A percentile compares a stretch with the other conserved stretches of the same genome.
phyloP scores from a whole-genome alignment of 2,113 vertebrate species.

The Mustela nigripes region DNA sequence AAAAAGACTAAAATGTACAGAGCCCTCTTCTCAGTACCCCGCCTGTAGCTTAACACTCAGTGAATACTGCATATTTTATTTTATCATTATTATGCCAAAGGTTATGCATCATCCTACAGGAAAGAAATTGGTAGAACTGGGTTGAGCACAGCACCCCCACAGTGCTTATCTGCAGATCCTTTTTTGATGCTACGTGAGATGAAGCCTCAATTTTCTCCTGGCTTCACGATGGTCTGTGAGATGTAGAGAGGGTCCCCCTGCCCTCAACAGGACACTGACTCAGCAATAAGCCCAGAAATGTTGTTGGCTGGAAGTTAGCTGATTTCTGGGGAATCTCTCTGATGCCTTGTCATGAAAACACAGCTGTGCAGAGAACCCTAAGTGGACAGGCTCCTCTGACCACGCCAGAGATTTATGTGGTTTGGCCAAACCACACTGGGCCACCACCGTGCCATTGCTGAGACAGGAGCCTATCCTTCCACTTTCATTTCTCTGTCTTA shows the following conservation, averaged over 20 bases:
- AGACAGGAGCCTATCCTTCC: too few relatives aligned
- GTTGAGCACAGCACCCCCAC: background rate
- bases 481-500: background rate
- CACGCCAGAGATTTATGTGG: fast-evolving
- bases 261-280: background rate
- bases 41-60: too few relatives aligned
- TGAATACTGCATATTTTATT: background rate
- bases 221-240: background rate
- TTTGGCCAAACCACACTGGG: background rate
- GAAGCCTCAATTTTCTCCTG: background rate
- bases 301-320: background rate
- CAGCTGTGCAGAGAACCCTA: background rate
- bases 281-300: too few relatives aligned
- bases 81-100: background rate
- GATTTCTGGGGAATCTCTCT: background rate
- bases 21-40: background rate
- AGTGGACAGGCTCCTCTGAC: background rate
- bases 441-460: fast-evolving
- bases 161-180: background rate
- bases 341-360: background rate
- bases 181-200: background rate
- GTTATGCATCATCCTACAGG: background rate
- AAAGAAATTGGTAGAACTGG: background rate
- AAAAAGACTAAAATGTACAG: background rate
- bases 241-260: fast-evolving